Percentiles rank a stretch among this genome's conserved stretches.
Evolutionary conservation across 2,113 vertebrate species (phyloP).

Genomic region (Chelonoidis abingdonii): DNA sequence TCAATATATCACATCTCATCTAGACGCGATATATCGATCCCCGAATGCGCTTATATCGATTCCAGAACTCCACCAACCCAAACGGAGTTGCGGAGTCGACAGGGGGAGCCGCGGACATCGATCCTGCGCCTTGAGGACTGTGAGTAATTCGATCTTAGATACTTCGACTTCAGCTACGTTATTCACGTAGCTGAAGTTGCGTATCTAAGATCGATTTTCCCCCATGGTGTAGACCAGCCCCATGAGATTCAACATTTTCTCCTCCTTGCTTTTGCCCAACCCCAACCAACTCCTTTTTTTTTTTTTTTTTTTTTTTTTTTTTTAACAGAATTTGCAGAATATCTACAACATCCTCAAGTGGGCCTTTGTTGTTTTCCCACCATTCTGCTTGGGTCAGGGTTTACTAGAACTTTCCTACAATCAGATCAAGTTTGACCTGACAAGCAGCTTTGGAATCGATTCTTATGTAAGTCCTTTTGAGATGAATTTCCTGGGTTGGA

Average conservation of each 20-base stretch:
- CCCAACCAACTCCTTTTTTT: background rate
- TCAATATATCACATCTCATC: no score
- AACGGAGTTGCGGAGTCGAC: no score
- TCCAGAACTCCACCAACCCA: no score
- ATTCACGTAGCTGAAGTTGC: no score
- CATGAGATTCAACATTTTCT: background rate
- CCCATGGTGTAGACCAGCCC: no score
- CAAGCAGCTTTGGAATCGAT: slow-evolving; percentile 73
- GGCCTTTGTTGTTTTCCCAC: slow-evolving; percentile 79
- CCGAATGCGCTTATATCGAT: no score
- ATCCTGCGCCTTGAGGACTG: no score
- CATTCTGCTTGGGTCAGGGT: slow-evolving; percentile 82
- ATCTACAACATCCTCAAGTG: slow-evolving; percentile 76
- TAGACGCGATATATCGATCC: no score
- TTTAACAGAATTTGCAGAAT: slow-evolving; percentile 72
- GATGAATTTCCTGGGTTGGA: slow-evolving; percentile 79
- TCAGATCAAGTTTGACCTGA: slow-evolving; percentile 79
- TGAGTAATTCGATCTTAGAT: no score
- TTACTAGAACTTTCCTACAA: slow-evolving; percentile 81
- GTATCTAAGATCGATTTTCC: no score
- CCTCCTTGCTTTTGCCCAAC: accelerated
- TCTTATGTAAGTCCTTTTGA: slow-evolving; percentile 78
- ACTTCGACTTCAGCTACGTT: no score
- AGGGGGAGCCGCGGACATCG: no score
- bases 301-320: background rate